Base-by-base conservation (phyloP, 2,888 invertebrate genomes). In the Limnephilus auricula region DNA sequence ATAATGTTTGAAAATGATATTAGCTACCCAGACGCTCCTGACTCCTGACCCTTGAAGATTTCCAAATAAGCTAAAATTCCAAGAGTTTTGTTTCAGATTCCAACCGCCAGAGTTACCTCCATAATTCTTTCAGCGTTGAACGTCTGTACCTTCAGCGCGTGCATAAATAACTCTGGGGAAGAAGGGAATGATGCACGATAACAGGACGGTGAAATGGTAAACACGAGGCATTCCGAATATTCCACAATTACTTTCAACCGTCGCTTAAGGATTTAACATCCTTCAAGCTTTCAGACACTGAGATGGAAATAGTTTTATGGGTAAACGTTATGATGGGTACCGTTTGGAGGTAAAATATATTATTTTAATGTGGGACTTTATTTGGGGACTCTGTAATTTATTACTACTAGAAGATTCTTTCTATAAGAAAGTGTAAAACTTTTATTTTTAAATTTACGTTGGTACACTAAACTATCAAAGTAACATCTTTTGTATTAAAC, bases 161-260 rank as follows among this genome's bases (percentile, higher is more conserved):
- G n/a, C 86, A 25, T 86, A 86, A 86, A 86, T 86, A 86, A 86
- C 86, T 65, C 65, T 30, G 34, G 86, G 6, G 37, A 30, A 40
- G 85, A 86, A 50, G 50, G 65, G 86, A 86, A 86, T 86, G 86
- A 86, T 86, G 86, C 50, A 86, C 30, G 86, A 86, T 86, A 65
- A 86, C 86, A 86, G 86, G 18, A 30, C n/a, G 86, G 50, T 86
- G 86, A 86, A 86, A 86, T 65, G 86, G 86, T 86, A 86, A 86
- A 86, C 86, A 65, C 86, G 30, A 34, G 50, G 32, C 31, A 86
- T 86, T 50, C 86, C 30, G 50, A 86, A 50, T 86, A 86, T 86
- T 65, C 86, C 32, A 86, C 86, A 86, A 86, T 86, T 86, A 86
- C 86, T 86, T 86, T 86, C 65, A 86, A 86, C 86, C 65, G 86